A percentile compares a stretch with the other conserved stretches of the same genome.
Conservation (phyloP, 2,113 vertebrate species). For the Pluvialis apricaria region DNA sequence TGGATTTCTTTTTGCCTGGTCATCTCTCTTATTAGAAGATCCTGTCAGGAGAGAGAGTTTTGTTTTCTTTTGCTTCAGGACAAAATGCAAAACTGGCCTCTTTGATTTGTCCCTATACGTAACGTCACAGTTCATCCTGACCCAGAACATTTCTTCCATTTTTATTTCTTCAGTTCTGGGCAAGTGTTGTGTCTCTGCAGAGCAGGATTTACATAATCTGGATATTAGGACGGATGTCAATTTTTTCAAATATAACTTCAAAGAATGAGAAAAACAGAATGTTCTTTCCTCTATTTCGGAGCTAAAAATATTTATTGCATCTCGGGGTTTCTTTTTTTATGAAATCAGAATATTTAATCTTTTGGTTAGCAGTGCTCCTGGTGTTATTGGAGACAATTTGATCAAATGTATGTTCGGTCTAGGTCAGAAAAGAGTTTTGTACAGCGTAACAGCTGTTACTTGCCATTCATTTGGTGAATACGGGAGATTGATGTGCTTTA, state of each 20-base stretch:
- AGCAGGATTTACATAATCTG: constrained; percentile 16
- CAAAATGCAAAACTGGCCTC: background rate
- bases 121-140: background rate
- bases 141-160: background rate
- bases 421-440: background rate
- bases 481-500: background rate
- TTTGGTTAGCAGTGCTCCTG: background rate
- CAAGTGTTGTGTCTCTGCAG: background rate
- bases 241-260: background rate
- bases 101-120: background rate
- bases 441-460: background rate
- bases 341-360: constrained; percentile 1
- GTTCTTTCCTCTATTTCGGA: background rate
- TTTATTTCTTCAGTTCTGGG: background rate
- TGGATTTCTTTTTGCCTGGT: constrained; percentile 13
- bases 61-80: background rate
- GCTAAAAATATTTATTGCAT: background rate
- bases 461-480: background rate
- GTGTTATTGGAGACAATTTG: background rate
- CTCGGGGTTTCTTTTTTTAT: background rate
- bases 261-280: background rate
- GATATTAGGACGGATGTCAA: background rate
- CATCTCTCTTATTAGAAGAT: background rate
- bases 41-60: background rate
- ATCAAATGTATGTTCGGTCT: background rate